These are phyloP conservation scores for Acanthosepion esculentum DNA, from an alignment of 2,888 invertebrate species.

Conservation along the genomic window DNA sequence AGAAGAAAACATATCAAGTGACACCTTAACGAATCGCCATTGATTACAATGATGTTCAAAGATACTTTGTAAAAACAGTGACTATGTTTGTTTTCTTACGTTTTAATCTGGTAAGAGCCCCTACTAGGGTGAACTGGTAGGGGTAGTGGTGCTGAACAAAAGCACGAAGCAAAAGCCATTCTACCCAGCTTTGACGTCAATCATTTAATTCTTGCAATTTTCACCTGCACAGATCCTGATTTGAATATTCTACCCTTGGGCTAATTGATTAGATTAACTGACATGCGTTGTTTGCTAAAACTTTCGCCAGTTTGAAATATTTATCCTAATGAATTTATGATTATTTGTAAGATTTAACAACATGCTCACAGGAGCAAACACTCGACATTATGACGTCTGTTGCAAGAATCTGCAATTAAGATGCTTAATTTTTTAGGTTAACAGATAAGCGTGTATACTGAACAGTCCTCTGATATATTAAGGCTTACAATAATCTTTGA, in stretches of 20 bases:
- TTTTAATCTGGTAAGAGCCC: not conserved
- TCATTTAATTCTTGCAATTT: not conserved
- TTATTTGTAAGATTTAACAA: not conserved
- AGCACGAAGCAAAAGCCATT: not conserved
- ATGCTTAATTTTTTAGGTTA: too few relatives aligned
- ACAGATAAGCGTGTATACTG: too few relatives aligned
- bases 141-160: not conserved
- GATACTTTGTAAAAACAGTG: not conserved
- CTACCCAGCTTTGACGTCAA: not conserved
- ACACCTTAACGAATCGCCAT: not conserved
- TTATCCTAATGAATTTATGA: not conserved
- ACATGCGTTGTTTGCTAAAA: not conserved
- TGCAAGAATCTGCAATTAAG: not conserved
- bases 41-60: not conserved
- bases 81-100: not conserved
- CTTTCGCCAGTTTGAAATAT: not conserved
- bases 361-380: not conserved
- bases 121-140: too few relatives aligned
- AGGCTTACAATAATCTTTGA: too few relatives aligned
- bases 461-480: too few relatives aligned
- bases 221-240: not conserved
- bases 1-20: slow-evolving; percentile 33
- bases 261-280: not conserved
- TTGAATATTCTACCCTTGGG: not conserved
- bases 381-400: not conserved